Percentiles rank a stretch among this genome's conserved stretches.
These are phyloP conservation scores for Nomada fucata DNA, from an alignment of 2,888 invertebrate genomes.

Conservation along the genomic window DNA sequence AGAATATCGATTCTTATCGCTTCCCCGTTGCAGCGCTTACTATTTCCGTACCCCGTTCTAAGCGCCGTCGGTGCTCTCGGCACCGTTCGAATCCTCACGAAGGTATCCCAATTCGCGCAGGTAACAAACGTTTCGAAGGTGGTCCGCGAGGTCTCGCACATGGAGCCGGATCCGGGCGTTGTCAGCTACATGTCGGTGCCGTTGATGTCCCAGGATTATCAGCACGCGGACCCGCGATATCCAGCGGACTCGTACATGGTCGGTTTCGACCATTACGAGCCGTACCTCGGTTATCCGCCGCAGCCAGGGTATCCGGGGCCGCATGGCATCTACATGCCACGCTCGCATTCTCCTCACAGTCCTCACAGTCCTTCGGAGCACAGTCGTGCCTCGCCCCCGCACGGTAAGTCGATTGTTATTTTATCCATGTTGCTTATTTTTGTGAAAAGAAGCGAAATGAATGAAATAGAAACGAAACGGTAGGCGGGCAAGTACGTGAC, in stretches of 20 bases:
- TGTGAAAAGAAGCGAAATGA: too few species aligned
- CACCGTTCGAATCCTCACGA: too few species aligned
- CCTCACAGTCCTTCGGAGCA: constrained; percentile 83
- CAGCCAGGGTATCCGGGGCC: constrained; percentile 82
- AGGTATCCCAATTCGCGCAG: constrained; percentile 78
- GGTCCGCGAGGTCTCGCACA: constrained; percentile 87
- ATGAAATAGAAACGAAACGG: too few species aligned
- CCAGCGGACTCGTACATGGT: constrained; percentile 83
- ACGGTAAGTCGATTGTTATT: constrained; percentile 74
- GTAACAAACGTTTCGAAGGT: constrained; percentile 90
- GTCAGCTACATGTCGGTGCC: constrained; percentile 83
- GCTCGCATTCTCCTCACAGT: constrained; percentile 81
- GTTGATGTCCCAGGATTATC: constrained; percentile 83
- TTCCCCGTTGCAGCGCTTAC: not conserved
- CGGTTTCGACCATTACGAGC: constrained; percentile 84
- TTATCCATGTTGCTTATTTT: too few species aligned
- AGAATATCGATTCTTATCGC: too few species aligned
- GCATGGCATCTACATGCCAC: constrained; percentile 82
- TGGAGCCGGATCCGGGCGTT: constrained; percentile 85
- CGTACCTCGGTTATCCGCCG: constrained; percentile 82
- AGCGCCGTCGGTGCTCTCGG: not conserved
- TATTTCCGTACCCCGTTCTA: not conserved
- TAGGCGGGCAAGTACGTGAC: not conserved
- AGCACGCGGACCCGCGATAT: constrained; percentile 81
- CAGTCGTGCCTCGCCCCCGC: constrained; percentile 83